phyloP scores from a whole-genome alignment of 2,888 invertebrate species.

The Scaptomyza reducta region DNA sequence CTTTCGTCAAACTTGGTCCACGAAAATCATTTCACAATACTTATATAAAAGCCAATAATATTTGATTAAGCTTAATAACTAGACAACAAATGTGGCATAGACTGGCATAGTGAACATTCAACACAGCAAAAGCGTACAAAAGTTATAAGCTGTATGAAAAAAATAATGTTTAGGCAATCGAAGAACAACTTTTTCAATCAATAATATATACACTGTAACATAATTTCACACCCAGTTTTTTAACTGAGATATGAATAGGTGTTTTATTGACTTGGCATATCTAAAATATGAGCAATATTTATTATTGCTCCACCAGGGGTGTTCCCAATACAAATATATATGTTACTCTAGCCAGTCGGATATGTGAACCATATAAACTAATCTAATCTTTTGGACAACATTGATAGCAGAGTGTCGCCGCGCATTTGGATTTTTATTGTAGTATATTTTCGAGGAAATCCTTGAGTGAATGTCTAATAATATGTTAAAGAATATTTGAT shows the following conservation, averaged over 20 bases:
- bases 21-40: conserved; percentile 20
- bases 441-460: too few relatives aligned
- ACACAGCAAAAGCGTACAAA: conserved; percentile 15
- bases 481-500: too few relatives aligned
- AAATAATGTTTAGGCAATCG: neutral
- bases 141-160: neutral
- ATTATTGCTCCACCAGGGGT: neutral
- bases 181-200: neutral
- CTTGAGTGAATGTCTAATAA: too few relatives aligned
- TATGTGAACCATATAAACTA: neutral
- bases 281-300: neutral
- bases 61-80: conserved; percentile 13
- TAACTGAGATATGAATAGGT: neutral
- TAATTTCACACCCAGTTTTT: neutral
- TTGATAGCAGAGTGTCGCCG: neutral
- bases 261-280: neutral
- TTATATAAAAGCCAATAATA: conserved; percentile 22
- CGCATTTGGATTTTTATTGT: neutral
- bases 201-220: neutral
- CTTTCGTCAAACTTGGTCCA: conserved; percentile 37
- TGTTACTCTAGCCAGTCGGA: neutral
- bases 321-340: neutral
- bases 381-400: neutral
- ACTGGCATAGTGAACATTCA: neutral
- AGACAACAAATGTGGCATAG: conserved; percentile 22